Evolutionary conservation across 2,113 vertebrate genomes (phyloP).

Genomic region (Ancistrus triradiatus): DNA sequence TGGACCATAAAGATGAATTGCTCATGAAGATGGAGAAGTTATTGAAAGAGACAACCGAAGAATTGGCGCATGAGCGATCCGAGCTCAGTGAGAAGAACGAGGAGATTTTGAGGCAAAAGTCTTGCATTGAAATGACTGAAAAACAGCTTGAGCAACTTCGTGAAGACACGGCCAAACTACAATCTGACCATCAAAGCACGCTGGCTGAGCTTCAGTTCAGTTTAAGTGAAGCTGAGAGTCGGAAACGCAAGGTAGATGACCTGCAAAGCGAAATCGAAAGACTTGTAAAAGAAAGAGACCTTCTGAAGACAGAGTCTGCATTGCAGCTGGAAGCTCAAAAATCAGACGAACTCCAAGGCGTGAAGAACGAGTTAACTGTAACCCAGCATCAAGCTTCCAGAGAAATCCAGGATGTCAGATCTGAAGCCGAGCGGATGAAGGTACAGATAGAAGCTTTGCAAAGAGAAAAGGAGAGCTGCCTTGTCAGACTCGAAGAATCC

Average conservation of each 20-base stretch:
- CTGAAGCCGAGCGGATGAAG: conserved; percentile 52
- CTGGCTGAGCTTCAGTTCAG: conserved; percentile 39
- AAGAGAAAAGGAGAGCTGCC: conserved; percentile 62
- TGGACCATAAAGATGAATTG: conserved; percentile 48
- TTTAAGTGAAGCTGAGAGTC: conserved; percentile 44
- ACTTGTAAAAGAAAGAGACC: conserved; percentile 52
- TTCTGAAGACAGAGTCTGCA: conserved; percentile 50
- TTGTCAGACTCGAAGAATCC: conserved; percentile 51
- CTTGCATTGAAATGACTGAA: conserved; percentile 37
- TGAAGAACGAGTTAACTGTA: conserved; percentile 44
- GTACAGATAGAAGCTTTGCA: conserved; percentile 56
- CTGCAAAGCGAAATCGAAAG: conserved; percentile 45
- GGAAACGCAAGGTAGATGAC: conserved; percentile 42
- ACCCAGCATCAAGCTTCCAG: conserved; percentile 50
- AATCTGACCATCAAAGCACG: conserved; percentile 43
- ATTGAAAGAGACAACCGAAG: conserved; percentile 50
- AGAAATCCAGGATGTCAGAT: conserved; percentile 32
- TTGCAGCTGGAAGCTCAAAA: conserved; percentile 54
- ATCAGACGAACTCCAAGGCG: conserved; percentile 50
- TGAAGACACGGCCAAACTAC: conserved; percentile 32
- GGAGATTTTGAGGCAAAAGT: conserved; percentile 43
- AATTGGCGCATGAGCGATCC: conserved; percentile 44
- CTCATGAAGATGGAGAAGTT: conserved; percentile 39
- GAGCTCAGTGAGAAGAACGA: conserved; percentile 55
- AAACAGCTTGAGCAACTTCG: conserved; percentile 42